These are phyloP conservation scores for Campylomormyrus numenius DNA, from an alignment of 2,113 vertebrate species.

Conservation along the genomic window DNA sequence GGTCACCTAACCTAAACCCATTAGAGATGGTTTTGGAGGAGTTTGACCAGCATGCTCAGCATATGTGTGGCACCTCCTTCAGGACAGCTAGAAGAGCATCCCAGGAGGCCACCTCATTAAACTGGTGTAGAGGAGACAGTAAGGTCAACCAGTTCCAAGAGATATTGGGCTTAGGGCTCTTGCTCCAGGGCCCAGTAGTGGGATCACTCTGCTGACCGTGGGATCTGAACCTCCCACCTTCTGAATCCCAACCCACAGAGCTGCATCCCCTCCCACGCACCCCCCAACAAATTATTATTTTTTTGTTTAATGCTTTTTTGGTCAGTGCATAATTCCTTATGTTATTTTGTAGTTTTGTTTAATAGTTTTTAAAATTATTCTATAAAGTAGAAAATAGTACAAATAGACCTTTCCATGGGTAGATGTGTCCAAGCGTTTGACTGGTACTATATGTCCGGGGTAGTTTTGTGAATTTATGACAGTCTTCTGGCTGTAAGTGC, in stretches of 20 bases:
- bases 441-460: background rate
- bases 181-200: background rate
- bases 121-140: background rate
- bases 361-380: background rate
- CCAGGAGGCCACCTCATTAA: background rate
- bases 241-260: background rate
- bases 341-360: background rate
- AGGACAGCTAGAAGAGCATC: background rate
- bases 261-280: no score
- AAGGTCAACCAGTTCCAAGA: background rate
- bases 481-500: background rate
- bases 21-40: background rate
- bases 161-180: background rate
- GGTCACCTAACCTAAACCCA: background rate
- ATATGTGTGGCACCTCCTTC: background rate
- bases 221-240: background rate
- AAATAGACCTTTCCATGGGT: background rate
- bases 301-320: background rate
- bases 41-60: background rate
- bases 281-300: background rate
- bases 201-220: background rate
- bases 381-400: background rate
- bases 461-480: background rate
- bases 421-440: background rate
- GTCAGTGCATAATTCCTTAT: background rate